phyloP scores from a whole-genome alignment of 2,113 vertebrate genomes.

The Sorex araneus region DNA sequence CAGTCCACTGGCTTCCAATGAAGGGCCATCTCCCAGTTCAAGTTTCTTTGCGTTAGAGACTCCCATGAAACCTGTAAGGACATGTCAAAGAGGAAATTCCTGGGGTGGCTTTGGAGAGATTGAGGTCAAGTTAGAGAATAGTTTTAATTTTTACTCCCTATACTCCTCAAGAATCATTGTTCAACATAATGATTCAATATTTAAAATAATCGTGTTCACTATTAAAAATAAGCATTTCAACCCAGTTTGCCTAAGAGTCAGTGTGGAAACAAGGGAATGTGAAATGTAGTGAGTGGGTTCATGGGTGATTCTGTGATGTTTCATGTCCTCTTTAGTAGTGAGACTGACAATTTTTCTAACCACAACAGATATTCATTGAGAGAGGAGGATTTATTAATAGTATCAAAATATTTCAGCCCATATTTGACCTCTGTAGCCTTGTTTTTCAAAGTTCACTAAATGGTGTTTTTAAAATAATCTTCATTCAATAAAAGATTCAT shows the following conservation, averaged over 20 bases:
- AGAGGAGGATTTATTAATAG: too few relatives aligned
- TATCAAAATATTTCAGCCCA: neutral
- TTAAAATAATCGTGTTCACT: neutral
- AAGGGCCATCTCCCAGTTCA: neutral
- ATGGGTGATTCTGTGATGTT: too few relatives aligned
- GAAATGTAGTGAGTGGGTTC: neutral
- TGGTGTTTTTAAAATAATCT: too few relatives aligned
- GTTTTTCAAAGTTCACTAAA: slow-evolving; percentile 2
- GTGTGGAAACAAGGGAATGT: neutral
- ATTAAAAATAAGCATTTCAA: neutral
- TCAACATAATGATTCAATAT: neutral
- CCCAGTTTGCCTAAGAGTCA: neutral
- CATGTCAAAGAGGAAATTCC: neutral
- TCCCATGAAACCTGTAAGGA: neutral
- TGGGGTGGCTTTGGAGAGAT: neutral
- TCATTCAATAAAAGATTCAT: too few relatives aligned
- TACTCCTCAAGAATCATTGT: neutral
- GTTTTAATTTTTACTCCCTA: neutral
- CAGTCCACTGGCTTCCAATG: neutral
- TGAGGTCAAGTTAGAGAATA: accelerated
- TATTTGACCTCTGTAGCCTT: neutral
- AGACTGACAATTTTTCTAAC: too few relatives aligned
- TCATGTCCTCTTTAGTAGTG: neutral
- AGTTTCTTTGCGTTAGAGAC: accelerated
- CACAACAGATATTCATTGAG: too few relatives aligned